Conservation (phyloP, 2,888 invertebrate species). For the Ennomos fuscantarius region DNA sequence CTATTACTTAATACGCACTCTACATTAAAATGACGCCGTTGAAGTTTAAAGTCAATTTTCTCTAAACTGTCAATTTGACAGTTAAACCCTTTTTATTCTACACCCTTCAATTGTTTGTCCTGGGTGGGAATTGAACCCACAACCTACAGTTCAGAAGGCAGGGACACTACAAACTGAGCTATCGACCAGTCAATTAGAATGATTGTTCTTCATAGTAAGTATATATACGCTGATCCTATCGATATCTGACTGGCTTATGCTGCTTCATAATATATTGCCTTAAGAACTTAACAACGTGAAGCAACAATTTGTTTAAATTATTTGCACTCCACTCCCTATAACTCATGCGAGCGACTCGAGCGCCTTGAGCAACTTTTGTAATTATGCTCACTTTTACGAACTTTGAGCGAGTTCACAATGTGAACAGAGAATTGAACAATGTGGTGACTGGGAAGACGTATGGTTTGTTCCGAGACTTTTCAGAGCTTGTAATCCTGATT, state of each 20-base stretch:
- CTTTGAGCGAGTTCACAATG: constrained; percentile 26
- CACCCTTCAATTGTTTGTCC: too few species aligned
- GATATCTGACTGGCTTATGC: neutral
- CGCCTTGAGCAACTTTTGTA: constrained; percentile 34
- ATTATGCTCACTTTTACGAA: constrained; percentile 40
- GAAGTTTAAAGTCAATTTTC: too few species aligned
- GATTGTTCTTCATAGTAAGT: too few species aligned
- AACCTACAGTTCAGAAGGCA: too few species aligned
- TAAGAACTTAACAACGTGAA: constrained; percentile 8
- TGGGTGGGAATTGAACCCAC: too few species aligned
- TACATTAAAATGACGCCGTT: too few species aligned
- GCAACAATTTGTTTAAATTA: constrained; percentile 30
- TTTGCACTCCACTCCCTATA: constrained; percentile 29
- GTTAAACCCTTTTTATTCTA: too few species aligned
- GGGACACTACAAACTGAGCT: too few species aligned
- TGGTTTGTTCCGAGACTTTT: neutral
- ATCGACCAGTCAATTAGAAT: too few species aligned
- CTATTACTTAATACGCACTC: too few species aligned
- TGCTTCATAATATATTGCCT: neutral
- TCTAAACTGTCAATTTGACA: too few species aligned
- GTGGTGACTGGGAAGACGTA: constrained; percentile 16
- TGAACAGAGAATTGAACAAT: constrained; percentile 20
- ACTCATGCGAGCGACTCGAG: constrained; percentile 32
- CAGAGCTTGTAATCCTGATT: neutral
- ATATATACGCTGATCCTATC: too few species aligned